Evolutionary conservation across 1,140 invertebrate genomes (phyloP).

Genomic region (Coelopa frigida): DNA sequence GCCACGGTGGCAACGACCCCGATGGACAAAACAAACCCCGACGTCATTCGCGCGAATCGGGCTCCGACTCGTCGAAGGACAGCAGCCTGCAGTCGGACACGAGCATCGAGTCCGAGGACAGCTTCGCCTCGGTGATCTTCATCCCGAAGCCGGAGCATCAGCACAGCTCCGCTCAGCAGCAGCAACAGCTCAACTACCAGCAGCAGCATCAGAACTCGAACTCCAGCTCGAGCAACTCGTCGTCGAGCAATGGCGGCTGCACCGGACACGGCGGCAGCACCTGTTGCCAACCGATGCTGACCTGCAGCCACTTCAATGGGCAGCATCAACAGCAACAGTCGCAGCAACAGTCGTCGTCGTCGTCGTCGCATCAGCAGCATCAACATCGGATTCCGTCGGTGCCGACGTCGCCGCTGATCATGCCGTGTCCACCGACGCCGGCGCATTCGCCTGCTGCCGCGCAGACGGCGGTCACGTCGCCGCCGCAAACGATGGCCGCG

Average conservation of each 20-base stretch:
- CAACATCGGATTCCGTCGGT: constrained; percentile 52
- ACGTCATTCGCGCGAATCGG: constrained; percentile 69
- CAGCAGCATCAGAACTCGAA: constrained; percentile 47
- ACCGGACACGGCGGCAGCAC: constrained; percentile 8
- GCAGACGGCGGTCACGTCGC: constrained; percentile 28
- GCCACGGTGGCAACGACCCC: constrained; percentile 21
- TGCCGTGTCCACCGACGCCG: constrained; percentile 46
- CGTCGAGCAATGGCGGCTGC: constrained; percentile 26
- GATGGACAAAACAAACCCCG: constrained; percentile 48
- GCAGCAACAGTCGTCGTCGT: not conserved
- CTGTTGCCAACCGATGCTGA: constrained; percentile 6
- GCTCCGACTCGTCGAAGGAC: constrained; percentile 85
- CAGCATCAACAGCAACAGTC: constrained; percentile 3
- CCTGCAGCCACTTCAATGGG: not conserved
- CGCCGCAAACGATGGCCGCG: constrained; percentile 27
- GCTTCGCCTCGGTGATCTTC: constrained; percentile 84
- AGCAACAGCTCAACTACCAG: constrained; percentile 35
- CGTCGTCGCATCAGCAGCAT: not conserved
- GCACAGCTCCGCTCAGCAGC: constrained; percentile 32
- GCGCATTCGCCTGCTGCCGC: constrained; percentile 41
- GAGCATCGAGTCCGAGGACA: constrained; percentile 86
- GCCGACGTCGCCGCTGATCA: constrained; percentile 61
- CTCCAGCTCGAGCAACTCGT: constrained; percentile 44
- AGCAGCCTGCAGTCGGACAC: constrained; percentile 88
- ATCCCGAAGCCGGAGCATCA: constrained; percentile 61